Base-by-base conservation (phyloP, 2,888 invertebrate genomes). In the Mantis religiosa region DNA sequence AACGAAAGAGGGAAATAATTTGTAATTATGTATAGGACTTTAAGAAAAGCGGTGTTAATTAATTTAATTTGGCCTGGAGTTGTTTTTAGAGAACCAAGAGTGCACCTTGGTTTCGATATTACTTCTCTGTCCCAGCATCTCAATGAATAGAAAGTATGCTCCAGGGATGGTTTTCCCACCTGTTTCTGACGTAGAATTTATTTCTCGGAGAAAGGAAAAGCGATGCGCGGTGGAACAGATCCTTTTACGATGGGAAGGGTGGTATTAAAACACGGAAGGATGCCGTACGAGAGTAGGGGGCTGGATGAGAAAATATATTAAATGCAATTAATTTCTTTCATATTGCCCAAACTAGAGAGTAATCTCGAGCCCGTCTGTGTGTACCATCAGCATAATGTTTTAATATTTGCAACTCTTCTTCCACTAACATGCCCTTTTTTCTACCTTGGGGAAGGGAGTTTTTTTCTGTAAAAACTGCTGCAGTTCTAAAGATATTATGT, bases 11-110 rank as follows among this genome's bases (percentile, higher is more conserved):
- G 41, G 87, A 86, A 89, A 83, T 88, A 89, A 90, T 89, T 90
- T 90, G 88, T 90, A 90, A 90, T 90, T 90, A 90, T 88, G 88
- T 90, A 90, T 89, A 83, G 90, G 88, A 87, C 84, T 90, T 41
- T 89, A 90, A 88, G 28, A 89, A 90, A 90, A 84, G 87, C 86
- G 81, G 89, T 88, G 90, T 84, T 90, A 90, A 90, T 90, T 90
- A 90, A 89, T 88, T 90, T 88, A 90, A 89, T 87, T 87, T 87
- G 71, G 87, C 90, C 89, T 54, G 47, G n/a, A 88, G 90, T 89
- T 84, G 88, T 86, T 89, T 89, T 87, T 89, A 87, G 83, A 41
- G 87, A 85, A 88, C 85, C 41, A 83, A 88, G 86, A 84, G 83
- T n/a, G 83, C 83, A 54, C 28, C 82, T 81, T 87, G 71, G 20